These are phyloP conservation scores for Eulemur rufifrons DNA, from an alignment of 2,113 vertebrate genomes.

Conservation along the genomic window DNA sequence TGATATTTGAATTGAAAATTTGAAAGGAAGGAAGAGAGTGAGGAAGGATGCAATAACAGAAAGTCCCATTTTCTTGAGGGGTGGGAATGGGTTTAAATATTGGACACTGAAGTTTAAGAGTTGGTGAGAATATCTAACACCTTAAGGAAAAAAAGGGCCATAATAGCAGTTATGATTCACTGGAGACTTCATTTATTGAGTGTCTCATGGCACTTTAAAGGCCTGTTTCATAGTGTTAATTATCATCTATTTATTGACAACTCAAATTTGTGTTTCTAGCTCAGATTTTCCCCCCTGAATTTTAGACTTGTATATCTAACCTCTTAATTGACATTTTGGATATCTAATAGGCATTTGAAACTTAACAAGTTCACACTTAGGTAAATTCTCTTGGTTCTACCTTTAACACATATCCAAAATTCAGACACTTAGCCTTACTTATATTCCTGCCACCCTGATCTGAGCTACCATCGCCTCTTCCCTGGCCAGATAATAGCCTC, in stretches of 20 bases:
- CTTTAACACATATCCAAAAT: neutral
- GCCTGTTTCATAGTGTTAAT: neutral
- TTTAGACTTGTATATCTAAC: neutral
- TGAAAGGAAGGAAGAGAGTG: neutral
- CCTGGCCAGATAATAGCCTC: neutral
- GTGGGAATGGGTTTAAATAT: neutral
- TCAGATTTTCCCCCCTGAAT: neutral
- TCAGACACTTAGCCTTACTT: neutral
- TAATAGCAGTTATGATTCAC: slow-evolving; percentile 21
- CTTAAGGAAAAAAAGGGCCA: neutral
- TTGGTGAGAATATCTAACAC: neutral
- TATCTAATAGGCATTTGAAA: slow-evolving; percentile 45
- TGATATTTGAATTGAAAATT: slow-evolving; percentile 3
- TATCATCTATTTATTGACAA: neutral
- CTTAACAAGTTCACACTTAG: neutral
- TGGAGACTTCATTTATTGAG: neutral
- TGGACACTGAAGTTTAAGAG: neutral
- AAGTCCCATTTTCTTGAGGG: neutral
- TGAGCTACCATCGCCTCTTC: neutral
- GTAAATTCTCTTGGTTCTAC: neutral
- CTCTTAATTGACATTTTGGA: slow-evolving; percentile 23
- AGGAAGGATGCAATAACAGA: neutral
- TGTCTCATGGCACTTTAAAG: neutral
- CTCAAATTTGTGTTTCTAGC: neutral
- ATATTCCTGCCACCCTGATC: neutral